phyloP scores from a whole-genome alignment of 1,140 invertebrate genomes.

The Penaeus japonicus region DNA sequence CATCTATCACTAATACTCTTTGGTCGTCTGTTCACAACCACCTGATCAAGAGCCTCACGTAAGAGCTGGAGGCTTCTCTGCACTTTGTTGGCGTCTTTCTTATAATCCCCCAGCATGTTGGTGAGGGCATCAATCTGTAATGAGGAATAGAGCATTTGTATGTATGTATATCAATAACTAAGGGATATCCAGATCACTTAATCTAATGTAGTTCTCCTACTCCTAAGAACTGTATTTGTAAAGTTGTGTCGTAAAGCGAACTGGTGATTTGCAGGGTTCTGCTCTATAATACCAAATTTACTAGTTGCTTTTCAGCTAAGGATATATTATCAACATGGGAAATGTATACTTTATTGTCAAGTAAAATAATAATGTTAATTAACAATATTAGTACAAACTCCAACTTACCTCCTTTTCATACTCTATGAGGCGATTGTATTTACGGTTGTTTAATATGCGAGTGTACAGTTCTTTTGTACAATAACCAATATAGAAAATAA shows the following conservation, averaged over 20 bases:
- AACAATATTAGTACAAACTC: too few relatives aligned
- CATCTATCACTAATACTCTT: background rate
- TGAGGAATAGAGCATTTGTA: background rate
- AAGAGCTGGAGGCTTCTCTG: background rate
- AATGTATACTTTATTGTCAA: too few relatives aligned
- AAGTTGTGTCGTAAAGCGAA: too few relatives aligned
- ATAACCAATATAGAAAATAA: background rate
- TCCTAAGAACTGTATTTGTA: too few relatives aligned
- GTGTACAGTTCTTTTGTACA: background rate
- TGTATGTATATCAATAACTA: background rate
- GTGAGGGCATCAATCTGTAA: background rate
- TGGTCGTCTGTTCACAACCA: background rate
- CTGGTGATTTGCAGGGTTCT: too few relatives aligned
- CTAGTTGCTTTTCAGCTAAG: too few relatives aligned
- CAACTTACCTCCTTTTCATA: slow-evolving; percentile 3
- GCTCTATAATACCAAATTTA: too few relatives aligned
- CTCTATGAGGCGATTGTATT: background rate
- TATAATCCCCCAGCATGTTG: background rate
- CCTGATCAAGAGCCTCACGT: background rate
- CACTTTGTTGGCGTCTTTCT: background rate
- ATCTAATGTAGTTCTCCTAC: too few relatives aligned
- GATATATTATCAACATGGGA: too few relatives aligned
- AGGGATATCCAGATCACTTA: background rate
- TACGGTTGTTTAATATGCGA: background rate
- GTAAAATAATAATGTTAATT: too few relatives aligned